Evolutionary conservation across 2,888 invertebrate genomes (phyloP).

Genomic region (Ophion obscuratus): DNA sequence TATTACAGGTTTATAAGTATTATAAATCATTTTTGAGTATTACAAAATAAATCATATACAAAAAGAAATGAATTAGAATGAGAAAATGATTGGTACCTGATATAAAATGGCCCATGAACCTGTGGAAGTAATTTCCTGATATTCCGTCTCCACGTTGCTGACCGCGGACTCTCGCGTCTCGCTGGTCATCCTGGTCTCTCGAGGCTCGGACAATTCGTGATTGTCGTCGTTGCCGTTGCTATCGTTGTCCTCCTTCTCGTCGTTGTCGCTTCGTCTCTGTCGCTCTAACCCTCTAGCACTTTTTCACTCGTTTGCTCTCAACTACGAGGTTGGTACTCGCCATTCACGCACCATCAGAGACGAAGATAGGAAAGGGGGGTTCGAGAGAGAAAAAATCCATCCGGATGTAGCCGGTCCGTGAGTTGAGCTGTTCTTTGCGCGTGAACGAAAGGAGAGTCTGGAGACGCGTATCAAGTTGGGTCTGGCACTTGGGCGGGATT

Average conservation of each 20-base stretch:
- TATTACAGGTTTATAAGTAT: constrained; percentile 1
- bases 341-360: constrained; percentile 18
- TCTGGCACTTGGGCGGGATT: constrained; percentile 36
- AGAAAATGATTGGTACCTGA: constrained; percentile 85
- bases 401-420: not conserved
- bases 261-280: not conserved
- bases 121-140: constrained; percentile 88
- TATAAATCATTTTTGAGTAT: constrained; percentile 9
- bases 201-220: constrained; percentile 49
- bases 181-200: constrained; percentile 75
- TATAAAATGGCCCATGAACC: constrained; percentile 90
- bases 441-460: constrained; percentile 2
- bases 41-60: constrained; percentile 2
- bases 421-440: not conserved
- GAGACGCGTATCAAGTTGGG: constrained; percentile 3
- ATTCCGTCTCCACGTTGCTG: constrained; percentile 89
- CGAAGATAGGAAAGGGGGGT: not conserved
- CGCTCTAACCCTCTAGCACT: not conserved
- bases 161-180: constrained; percentile 73
- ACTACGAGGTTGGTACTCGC: constrained; percentile 31
- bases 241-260: constrained; percentile 9
- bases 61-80: not conserved
- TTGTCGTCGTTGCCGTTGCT: constrained; percentile 25
- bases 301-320: constrained; percentile 16
- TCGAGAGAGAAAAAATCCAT: not conserved